Base-by-base conservation (phyloP, 2,797 vertebrate genomes). In the Argentina silus region DNA sequence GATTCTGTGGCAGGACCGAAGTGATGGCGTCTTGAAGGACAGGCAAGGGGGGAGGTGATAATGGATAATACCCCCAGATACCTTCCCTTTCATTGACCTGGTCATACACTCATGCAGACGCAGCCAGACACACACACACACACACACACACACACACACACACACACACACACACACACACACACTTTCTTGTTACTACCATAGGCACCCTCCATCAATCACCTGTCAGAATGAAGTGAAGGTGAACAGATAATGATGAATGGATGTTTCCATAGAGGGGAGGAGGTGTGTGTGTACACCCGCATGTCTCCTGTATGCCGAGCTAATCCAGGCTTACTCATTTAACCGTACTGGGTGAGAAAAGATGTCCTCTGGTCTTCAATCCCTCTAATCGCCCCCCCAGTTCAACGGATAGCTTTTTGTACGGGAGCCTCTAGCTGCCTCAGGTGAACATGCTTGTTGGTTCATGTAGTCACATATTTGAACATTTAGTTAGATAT, bases 11-110 rank as follows among this genome's bases (percentile, higher is more conserved):
- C 10, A 56, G 36, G 15, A 8, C 10, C 50, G 19, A 19, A 3
- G 9, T 42, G 15, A 19, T 17, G 53, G n/a, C 50, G 36, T 56
- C 50, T 55, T 56, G 23, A 68, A 55, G 67, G 67, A 69, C 67
- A 43, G 67, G 19, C n/a, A 19, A 6, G n/a, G 11, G 47, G 23
- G 17, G 44, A 48, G 64, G 51, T 44, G 51, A 45, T 69, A 67
- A 51, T 15, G 50, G 6, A 45, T n/a, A 57, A 57, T 19, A 17
- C 6, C 1, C 57, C 11, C 36, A 42, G 60, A 65, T 17, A 66
- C 10, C 12, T 69, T 43, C 51, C 15, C 17, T 56, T 56, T 56
- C n/a, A 56, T 69, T 8, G n/a, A 53, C 67, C 43, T 12, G 23
- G 59, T 1, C 23, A 59, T 11, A 59, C 56, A 27, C 3, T 47